phyloP scores from a whole-genome alignment of 2,888 invertebrate species.

The Galerucella calmariensis region DNA sequence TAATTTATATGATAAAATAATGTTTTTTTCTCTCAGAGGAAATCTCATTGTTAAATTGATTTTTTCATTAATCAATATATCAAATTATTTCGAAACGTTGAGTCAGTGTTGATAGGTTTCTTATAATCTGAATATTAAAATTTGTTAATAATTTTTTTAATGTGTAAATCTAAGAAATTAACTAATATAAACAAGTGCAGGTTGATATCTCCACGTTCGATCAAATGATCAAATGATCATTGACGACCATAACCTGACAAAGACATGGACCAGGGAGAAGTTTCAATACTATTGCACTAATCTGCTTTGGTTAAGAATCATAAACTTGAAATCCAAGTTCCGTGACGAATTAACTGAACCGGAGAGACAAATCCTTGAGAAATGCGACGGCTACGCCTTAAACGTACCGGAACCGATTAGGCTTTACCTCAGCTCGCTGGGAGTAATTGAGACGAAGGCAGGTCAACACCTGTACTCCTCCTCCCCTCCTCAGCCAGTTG shows the following conservation, averaged over 20 bases:
- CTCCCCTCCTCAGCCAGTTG: neutral
- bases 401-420: constrained; percentile 14
- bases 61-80: too few relatives aligned
- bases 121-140: too few relatives aligned
- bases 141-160: too few relatives aligned
- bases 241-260: neutral
- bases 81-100: too few relatives aligned
- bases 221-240: neutral
- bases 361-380: neutral
- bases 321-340: neutral
- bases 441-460: neutral
- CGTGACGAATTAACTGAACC: neutral
- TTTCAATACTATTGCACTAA: constrained; percentile 12
- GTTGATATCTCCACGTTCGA: too few relatives aligned
- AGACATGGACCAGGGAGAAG: constrained; percentile 9
- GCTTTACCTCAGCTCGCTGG: neutral
- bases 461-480: constrained; percentile 13
- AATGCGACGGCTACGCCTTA: constrained; percentile 5
- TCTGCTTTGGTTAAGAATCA: neutral
- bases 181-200: too few relatives aligned
- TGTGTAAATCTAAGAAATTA: too few relatives aligned
- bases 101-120: too few relatives aligned
- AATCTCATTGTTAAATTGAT: too few relatives aligned
- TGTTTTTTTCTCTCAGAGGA: too few relatives aligned
- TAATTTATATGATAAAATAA: too few relatives aligned